These are phyloP conservation scores for Leucoma salicis DNA, from an alignment of 2,888 invertebrate genomes.

Conservation along the genomic window DNA sequence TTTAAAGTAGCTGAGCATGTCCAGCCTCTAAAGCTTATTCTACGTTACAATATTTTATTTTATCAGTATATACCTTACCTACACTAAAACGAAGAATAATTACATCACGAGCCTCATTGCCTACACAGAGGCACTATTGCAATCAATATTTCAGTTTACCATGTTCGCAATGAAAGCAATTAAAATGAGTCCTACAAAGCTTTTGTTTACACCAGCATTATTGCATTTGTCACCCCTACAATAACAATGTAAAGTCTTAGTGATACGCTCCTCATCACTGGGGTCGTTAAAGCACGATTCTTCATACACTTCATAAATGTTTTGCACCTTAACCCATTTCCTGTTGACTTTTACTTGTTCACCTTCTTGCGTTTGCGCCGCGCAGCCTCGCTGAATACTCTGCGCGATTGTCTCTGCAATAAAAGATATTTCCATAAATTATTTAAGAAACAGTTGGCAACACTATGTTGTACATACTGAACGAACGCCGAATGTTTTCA, in stretches of 20 bases:
- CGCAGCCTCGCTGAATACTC: conserved; percentile 84
- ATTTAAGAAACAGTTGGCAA: background rate
- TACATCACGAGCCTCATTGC: no score
- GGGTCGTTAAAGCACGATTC: conserved; percentile 85
- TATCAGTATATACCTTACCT: no score
- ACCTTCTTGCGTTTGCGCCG: conserved; percentile 84
- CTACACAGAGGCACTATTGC: no score
- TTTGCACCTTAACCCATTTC: conserved; percentile 83
- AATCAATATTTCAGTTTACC: no score
- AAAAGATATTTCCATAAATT: conserved; percentile 3
- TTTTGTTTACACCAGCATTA: conserved; percentile 40
- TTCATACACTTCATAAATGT: conserved; percentile 86
- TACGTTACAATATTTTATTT: no score
- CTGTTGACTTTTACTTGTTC: conserved; percentile 77
- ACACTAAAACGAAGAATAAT: no score
- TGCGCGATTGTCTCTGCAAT: conserved; percentile 52
- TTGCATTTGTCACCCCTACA: conserved; percentile 89
- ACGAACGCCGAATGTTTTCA: no score
- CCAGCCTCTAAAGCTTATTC: no score
- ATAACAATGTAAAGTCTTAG: conserved; percentile 86
- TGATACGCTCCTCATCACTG: conserved; percentile 76
- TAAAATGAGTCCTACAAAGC: background rate
- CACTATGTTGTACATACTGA: no score
- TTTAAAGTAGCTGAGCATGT: no score
- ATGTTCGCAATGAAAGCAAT: background rate